Base-by-base conservation (phyloP, 2,888 invertebrate genomes). In the Netelia virgata region DNA sequence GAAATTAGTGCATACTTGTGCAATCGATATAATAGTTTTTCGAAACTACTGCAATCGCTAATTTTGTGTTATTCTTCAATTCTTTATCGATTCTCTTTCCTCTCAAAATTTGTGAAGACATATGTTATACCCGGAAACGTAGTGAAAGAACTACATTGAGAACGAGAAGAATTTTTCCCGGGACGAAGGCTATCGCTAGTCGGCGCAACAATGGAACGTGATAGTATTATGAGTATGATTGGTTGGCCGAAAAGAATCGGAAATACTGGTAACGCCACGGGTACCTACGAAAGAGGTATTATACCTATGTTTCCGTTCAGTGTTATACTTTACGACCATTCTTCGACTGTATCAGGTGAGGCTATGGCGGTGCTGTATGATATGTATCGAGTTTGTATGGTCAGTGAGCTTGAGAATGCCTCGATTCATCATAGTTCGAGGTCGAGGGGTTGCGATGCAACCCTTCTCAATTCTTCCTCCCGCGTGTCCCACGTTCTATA, bases 191-290 rank as follows among this genome's bases (percentile, higher is more conserved):
- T 59, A 41, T 63, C 28, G 14, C 53, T 59, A 66, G 69, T 80
- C 70, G 61, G 28, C 41, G 61, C 86, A 72, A 87, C 84, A 87
- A 87, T 86, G 68, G 72, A n/a, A 64, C 72, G 23, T 68, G 82
- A 86, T 84, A 78, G 81, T 77, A 81, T 83, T 83, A 82, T 73
- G 73, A 83, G 83, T 82, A 73, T 50, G 59, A 77, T 73, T 66
- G 66, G 57, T 73, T 47, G 72, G 57, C 20, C 55, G 57, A 66
- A 80, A 86, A 88, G 84, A 70, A 87, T 82, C 70, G 82, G 81
- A 28, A 61, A 63, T 47, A 59, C 68, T 61, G 36, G 59, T 55
- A 68, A 11, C 10, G 1, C 10, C 23, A 28, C 43, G 28, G 1
- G 55, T 23, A 69, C 18, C 16, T 16, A 53, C 10, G 43, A 75